A percentile compares a stretch with the other conserved stretches of the same genome.
These are phyloP conservation scores for Tinea trinotella DNA, from an alignment of 2,888 invertebrate species.

Conservation along the genomic window DNA sequence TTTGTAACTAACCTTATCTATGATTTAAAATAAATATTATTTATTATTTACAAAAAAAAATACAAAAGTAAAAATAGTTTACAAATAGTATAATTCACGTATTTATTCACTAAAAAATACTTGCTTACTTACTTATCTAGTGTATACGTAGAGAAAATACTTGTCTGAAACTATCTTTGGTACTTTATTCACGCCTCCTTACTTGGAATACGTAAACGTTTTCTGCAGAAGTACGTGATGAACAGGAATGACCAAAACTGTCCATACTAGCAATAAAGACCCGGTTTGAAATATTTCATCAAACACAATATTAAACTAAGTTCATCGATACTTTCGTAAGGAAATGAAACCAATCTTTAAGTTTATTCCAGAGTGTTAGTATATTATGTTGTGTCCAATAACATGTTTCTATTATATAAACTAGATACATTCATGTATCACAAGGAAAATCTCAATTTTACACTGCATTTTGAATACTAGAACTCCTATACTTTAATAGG, in stretches of 20 bases:
- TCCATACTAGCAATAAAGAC: neutral
- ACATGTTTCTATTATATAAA: neutral
- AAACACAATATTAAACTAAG: no score
- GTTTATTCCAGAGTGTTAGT: neutral
- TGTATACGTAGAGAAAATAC: neutral
- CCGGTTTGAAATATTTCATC: neutral
- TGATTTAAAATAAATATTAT: no score
- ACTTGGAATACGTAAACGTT: conserved; percentile 10
- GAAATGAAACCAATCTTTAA: neutral
- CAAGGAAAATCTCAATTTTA: conserved; percentile 1
- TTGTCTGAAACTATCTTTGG: conserved; percentile 4
- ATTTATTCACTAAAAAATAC: no score
- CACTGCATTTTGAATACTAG: no score
- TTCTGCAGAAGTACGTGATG: conserved; percentile 5
- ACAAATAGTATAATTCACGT: no score
- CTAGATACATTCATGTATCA: neutral
- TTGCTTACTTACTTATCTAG: neutral
- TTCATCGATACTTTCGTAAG: neutral
- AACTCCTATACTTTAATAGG: no score
- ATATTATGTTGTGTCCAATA: neutral
- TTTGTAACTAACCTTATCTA: no score
- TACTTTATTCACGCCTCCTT: neutral
- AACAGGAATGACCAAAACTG: neutral
- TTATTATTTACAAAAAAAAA: no score
- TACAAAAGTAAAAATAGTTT: no score